Evolutionary conservation across 2,888 invertebrate genomes (phyloP).

Genomic region (Drosophila mayaguana): DNA sequence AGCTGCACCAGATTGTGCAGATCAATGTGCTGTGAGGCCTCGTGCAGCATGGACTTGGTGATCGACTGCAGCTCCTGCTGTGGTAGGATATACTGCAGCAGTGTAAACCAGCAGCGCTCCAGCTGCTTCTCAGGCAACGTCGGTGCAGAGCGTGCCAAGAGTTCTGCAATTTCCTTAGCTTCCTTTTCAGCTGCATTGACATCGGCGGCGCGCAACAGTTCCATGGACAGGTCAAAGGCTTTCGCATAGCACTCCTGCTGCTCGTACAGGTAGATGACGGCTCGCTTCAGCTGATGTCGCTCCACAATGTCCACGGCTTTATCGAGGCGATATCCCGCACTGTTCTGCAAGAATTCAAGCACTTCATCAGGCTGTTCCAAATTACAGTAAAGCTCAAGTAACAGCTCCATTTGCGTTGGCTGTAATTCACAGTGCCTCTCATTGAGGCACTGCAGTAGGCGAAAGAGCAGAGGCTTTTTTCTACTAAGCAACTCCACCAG

Average conservation of each 20-base stretch:
- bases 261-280: constrained; percentile 91
- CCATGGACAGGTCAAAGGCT: constrained; percentile 89
- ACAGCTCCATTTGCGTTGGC: constrained; percentile 86
- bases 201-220: constrained; percentile 79
- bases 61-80: constrained; percentile 85
- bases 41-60: constrained; percentile 86
- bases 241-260: constrained; percentile 90
- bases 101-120: constrained; percentile 86
- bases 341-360: constrained; percentile 86
- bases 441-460: constrained; percentile 88
- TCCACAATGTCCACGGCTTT: constrained; percentile 88
- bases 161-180: constrained; percentile 48
- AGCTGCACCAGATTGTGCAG: constrained; percentile 87
- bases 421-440: constrained; percentile 83
- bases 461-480: constrained; percentile 84
- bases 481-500: constrained; percentile 82
- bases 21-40: constrained; percentile 87
- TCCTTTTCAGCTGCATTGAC: constrained; percentile 60
- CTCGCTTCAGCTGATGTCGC: constrained; percentile 87
- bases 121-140: constrained; percentile 84
- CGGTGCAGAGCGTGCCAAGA: constrained; percentile 84
- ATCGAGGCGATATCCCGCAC: constrained; percentile 88
- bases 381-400: constrained; percentile 88
- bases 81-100: constrained; percentile 85
- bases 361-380: constrained; percentile 86